Conservation (phyloP, 2,113 vertebrate species). For the Scatophagus argus region DNA sequence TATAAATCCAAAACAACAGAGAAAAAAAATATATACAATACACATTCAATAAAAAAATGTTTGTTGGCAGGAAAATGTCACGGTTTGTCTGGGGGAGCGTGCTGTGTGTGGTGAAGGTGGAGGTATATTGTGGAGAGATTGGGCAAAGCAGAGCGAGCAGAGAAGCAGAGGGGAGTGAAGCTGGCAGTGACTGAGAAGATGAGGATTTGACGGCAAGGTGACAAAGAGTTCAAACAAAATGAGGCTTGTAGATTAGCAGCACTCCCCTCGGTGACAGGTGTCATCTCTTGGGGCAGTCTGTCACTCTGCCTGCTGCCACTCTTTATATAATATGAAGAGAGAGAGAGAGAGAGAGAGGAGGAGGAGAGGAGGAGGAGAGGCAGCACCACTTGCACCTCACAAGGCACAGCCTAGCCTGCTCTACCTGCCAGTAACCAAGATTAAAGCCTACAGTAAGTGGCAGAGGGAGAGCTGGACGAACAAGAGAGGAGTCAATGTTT, state of each 20-base stretch:
- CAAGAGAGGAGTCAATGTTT: slow-evolving; percentile 63
- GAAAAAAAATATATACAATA: slow-evolving; percentile 4
- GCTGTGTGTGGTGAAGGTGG: slow-evolving; percentile 38
- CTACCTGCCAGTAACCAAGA: slow-evolving; percentile 78
- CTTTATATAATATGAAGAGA: slow-evolving; percentile 90
- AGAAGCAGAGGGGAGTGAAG: slow-evolving; percentile 81
- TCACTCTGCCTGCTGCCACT: slow-evolving; percentile 97
- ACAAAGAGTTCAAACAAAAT: slow-evolving; percentile 97
- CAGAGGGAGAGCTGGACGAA: slow-evolving; percentile 54
- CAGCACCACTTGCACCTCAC: slow-evolving; percentile 77
- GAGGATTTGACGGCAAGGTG: slow-evolving; percentile 96
- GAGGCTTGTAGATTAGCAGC: slow-evolving; percentile 96
- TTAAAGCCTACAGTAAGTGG: slow-evolving; percentile 76
- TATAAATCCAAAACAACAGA: slow-evolving; percentile 11
- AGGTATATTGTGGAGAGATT: slow-evolving; percentile 61
- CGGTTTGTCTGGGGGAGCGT: slow-evolving; percentile 28
- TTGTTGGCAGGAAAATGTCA: slow-evolving; percentile 4
- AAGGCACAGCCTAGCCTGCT: slow-evolving; percentile 71
- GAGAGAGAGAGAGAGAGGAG: slow-evolving; percentile 56
- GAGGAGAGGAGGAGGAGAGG: slow-evolving; percentile 62
- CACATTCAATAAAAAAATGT: slow-evolving; percentile 9
- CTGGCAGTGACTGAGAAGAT: slow-evolving; percentile 93
- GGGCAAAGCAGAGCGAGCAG: slow-evolving; percentile 62
- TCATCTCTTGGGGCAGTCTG: slow-evolving; percentile 99
- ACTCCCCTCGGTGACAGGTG: slow-evolving; percentile 97